Evolutionary conservation across 2,797 vertebrate genomes (phyloP).

Genomic region (Propithecus perrieri): DNA sequence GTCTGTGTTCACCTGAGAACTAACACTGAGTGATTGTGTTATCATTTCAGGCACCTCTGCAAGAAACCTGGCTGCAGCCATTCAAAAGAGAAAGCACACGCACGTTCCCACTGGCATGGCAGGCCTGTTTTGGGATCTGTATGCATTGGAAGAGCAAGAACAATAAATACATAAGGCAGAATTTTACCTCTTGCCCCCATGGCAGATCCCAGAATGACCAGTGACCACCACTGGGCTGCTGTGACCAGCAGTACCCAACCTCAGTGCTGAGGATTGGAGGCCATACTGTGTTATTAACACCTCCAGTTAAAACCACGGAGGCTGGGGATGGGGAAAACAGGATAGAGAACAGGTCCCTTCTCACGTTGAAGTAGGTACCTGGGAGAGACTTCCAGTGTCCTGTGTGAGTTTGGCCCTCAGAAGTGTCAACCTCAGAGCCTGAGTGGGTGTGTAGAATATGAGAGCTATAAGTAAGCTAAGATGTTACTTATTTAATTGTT

Average conservation of each 20-base stretch:
- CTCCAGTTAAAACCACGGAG: neutral
- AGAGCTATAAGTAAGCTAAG: neutral
- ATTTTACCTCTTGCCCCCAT: neutral
- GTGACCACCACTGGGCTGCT: rapidly evolving
- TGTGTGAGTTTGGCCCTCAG: neutral
- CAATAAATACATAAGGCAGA: neutral
- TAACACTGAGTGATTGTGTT: neutral
- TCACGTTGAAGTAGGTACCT: rapidly evolving
- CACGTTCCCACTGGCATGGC: rapidly evolving
- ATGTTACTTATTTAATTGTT: neutral
- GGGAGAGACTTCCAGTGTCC: neutral
- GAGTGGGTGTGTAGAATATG: neutral
- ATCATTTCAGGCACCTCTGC: neutral
- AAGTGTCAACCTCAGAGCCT: neutral
- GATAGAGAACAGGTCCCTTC: too few relatives aligned
- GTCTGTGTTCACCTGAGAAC: conserved; percentile 6
- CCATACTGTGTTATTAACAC: neutral
- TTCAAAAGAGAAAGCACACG: neutral
- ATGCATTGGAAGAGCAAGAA: neutral
- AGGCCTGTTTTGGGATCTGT: neutral
- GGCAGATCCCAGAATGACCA: neutral
- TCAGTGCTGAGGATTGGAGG: neutral
- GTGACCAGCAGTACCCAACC: neutral
- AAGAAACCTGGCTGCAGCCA: neutral
- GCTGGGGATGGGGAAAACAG: neutral